These are phyloP conservation scores for Halcyon chelicuti DNA, from an alignment of 2,797 vertebrate species.

Conservation along the genomic window DNA sequence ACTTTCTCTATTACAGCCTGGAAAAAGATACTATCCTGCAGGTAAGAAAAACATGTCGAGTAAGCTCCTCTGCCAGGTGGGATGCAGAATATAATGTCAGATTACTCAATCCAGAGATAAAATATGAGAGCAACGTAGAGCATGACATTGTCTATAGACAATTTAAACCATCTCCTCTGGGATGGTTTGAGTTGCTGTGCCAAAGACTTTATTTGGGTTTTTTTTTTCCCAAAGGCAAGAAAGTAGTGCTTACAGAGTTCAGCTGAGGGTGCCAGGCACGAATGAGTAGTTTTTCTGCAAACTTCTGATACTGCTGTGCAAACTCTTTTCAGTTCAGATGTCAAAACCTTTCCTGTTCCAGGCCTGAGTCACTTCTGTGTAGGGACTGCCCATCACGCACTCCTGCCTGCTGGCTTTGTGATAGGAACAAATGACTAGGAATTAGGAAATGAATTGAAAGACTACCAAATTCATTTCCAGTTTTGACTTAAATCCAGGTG, in stretches of 20 bases:
- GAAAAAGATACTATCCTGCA: neutral
- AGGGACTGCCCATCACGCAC: neutral
- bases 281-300: slow-evolving; percentile 15
- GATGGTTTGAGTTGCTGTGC: neutral
- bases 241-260: neutral
- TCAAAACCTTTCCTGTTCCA: slow-evolving; percentile 35
- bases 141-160: neutral
- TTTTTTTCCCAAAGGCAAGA: slow-evolving; percentile 10
- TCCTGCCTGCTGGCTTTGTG: slow-evolving; percentile 40
- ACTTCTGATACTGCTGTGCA: slow-evolving; percentile 29
- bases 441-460: slow-evolving; percentile 21
- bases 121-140: neutral
- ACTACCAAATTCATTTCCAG: slow-evolving; percentile 11
- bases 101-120: neutral
- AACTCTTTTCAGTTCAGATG: slow-evolving; percentile 6
- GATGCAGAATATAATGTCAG: neutral
- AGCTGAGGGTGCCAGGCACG: neutral
- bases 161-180: neutral
- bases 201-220: neutral
- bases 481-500: slow-evolving; percentile 50
- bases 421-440: slow-evolving; percentile 33
- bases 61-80: neutral
- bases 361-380: slow-evolving; percentile 37
- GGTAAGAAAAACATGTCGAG: neutral
- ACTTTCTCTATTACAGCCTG: neutral